Percentiles rank a stretch among this genome's conserved stretches.
Conservation (phyloP, 2,113 vertebrate genomes). For the Laterallus jamaicensis region DNA sequence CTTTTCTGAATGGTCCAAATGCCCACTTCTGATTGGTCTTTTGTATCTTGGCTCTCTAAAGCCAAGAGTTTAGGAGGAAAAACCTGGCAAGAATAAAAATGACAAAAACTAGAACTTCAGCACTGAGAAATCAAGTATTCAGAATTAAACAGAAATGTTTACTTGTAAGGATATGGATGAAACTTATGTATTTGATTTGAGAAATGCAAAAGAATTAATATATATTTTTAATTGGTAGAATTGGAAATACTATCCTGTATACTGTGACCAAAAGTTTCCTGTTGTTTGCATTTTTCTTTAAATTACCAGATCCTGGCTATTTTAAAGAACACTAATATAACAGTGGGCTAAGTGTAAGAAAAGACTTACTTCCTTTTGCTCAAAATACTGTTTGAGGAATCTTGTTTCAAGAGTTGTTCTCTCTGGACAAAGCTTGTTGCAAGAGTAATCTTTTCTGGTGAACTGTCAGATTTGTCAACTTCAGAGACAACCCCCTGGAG, state of each 20-base stretch:
- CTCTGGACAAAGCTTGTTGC: neutral
- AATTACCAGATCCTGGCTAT: neutral
- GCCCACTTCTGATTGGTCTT: neutral
- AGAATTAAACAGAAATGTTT: neutral
- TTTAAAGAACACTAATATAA: neutral
- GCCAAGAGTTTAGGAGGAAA: neutral
- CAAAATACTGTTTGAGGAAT: neutral
- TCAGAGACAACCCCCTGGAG: conserved; percentile 91
- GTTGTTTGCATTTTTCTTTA: neutral
- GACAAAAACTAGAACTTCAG: neutral
- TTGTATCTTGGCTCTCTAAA: neutral
- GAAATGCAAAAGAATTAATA: neutral
- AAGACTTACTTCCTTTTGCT: neutral
- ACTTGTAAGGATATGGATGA: neutral
- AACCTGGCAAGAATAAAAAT: neutral
- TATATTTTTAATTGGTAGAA: neutral
- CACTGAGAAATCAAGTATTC: neutral
- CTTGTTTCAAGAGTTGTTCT: neutral
- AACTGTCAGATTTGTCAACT: conserved; percentile 92
- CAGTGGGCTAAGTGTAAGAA: neutral
- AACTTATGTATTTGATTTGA: neutral
- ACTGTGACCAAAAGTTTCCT: neutral
- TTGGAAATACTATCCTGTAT: neutral
- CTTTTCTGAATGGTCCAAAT: neutral
- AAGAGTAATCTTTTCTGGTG: conserved; percentile 33